Evolutionary conservation across 2,888 invertebrate genomes (phyloP).

Genomic region (Aphelenchoides bicaudatus): DNA sequence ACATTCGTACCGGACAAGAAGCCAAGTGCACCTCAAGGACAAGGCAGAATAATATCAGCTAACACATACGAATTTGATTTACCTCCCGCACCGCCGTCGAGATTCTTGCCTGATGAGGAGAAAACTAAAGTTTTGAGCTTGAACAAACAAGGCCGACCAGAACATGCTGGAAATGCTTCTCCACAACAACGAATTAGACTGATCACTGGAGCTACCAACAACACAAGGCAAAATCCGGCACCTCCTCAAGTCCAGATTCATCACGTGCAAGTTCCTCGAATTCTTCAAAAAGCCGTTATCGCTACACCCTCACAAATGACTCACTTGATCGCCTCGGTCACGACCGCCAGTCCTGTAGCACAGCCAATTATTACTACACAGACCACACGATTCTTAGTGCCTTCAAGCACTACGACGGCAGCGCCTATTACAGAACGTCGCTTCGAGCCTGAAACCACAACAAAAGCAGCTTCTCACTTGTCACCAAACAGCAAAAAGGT

Average conservation of each 20-base stretch:
- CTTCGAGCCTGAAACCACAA: background rate
- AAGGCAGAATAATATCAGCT: background rate
- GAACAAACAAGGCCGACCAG: slow-evolving; percentile 16
- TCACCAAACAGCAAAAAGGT: slow-evolving; percentile 12
- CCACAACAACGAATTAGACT: slow-evolving; percentile 9
- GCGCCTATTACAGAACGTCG: background rate
- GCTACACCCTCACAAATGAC: slow-evolving; percentile 10
- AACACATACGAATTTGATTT: slow-evolving; percentile 29
- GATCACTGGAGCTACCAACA: slow-evolving; percentile 5
- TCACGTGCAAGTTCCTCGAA: slow-evolving; percentile 6
- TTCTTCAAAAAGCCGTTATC: background rate
- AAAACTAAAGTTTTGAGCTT: slow-evolving; percentile 11
- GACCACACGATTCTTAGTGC: background rate
- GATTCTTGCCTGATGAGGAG: slow-evolving; percentile 37
- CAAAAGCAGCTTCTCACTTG: background rate
- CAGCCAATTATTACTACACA: background rate
- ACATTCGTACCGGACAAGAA: background rate
- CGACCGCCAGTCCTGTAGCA: too few species aligned
- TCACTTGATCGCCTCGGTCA: background rate
- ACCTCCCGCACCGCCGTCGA: slow-evolving; percentile 38
- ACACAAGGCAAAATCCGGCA: slow-evolving; percentile 5
- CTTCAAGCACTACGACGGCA: background rate
- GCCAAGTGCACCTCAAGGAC: background rate
- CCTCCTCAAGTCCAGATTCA: slow-evolving; percentile 1
- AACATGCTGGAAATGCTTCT: background rate